Conservation (phyloP, 1,140 invertebrate species). For the Tribolium madens region DNA sequence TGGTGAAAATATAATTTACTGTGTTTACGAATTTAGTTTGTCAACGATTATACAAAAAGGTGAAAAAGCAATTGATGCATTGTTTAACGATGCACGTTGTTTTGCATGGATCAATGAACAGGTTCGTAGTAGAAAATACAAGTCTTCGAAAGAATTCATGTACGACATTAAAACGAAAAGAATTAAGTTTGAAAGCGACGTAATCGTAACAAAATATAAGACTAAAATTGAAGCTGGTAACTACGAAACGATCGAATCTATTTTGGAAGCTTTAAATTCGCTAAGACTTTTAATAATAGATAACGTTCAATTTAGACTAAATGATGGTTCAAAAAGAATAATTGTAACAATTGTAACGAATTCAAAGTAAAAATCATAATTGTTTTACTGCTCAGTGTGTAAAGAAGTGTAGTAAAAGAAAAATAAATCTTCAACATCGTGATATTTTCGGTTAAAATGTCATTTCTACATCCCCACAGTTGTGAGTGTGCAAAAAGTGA, state of each 20-base stretch:
- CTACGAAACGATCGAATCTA: conserved; percentile 14
- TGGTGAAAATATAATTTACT: conserved; percentile 20
- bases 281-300: too few relatives aligned
- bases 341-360: not conserved
- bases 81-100: not conserved
- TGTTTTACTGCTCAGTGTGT: too few relatives aligned
- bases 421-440: too few relatives aligned
- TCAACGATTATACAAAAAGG: too few relatives aligned
- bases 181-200: too few relatives aligned
- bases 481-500: conserved; percentile 63
- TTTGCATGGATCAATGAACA: not conserved
- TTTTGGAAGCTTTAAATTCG: conserved; percentile 5
- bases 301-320: too few relatives aligned
- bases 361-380: too few relatives aligned
- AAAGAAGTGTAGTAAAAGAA: not conserved
- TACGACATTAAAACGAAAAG: too few relatives aligned
- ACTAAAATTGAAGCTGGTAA: conserved; percentile 22
- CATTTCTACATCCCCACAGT: conserved; percentile 45
- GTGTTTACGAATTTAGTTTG: not conserved
- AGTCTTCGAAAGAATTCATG: too few relatives aligned
- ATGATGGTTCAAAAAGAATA: not conserved
- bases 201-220: too few relatives aligned
- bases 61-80: too few relatives aligned
- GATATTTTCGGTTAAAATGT: not conserved
- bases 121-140: too few relatives aligned